phyloP scores from a whole-genome alignment of 2,797 vertebrate genomes.

The Muscicapa striata region DNA sequence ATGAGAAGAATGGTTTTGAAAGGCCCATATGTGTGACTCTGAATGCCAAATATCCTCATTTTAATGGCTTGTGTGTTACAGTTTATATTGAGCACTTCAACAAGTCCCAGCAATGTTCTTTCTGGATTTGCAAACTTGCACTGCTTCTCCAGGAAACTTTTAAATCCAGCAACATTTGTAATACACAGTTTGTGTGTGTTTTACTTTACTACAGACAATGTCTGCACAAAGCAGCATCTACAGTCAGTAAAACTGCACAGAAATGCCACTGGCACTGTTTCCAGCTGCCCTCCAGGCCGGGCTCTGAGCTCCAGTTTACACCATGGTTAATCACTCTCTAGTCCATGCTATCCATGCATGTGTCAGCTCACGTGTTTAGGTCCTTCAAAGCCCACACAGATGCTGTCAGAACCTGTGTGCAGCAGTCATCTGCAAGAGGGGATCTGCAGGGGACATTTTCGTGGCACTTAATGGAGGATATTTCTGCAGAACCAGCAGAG shows the following conservation, averaged over 20 bases:
- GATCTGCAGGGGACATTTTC: not conserved
- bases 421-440: not conserved
- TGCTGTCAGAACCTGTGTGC: not conserved
- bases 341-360: not conserved
- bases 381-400: not conserved
- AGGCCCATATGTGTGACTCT: conserved; percentile 46
- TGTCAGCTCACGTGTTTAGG: not conserved
- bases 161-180: not conserved
- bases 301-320: not conserved
- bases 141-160: conserved; percentile 12
- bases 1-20: conserved; percentile 50
- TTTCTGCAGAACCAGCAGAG: not conserved
- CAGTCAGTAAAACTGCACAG: not conserved
- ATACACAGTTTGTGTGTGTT: not conserved
- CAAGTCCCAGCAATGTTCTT: conserved; percentile 11
- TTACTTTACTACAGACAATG: not conserved
- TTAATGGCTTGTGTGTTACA: conserved; percentile 39
- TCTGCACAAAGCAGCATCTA: not conserved
- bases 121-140: not conserved
- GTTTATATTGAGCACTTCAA: conserved; percentile 22
- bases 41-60: conserved; percentile 55
- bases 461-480: not conserved
- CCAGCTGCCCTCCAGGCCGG: not conserved
- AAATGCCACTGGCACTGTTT: not conserved
- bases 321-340: not conserved